Base-by-base conservation (phyloP, 2,888 invertebrate species). In the Epinotia nisella region DNA sequence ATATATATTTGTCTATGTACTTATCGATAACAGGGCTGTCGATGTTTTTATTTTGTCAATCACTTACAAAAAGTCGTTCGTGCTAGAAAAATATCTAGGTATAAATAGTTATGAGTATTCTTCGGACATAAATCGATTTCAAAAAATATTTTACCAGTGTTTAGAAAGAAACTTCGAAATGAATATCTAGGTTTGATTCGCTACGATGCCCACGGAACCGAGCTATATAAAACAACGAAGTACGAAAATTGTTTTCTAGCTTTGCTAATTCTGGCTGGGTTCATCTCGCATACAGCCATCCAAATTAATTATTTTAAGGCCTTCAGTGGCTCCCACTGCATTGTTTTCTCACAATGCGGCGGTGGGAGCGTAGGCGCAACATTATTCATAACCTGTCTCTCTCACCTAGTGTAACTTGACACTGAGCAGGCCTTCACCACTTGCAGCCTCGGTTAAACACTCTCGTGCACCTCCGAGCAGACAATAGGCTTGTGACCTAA, bases 281-380 rank as follows among this genome's bases (percentile, higher is more conserved):
- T 2, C 53, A 24, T 66, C n/a, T 56, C 19, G 66, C 56, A 66
- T 56, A n/a, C 21, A 21, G 15, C 41, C 56, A 5, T 66, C 55
- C 65, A 65, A 55, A 66, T 66, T 41, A 66, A 66, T 66, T 66
- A 66, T 66, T 17, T 39, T 41, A 66, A 56, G 66, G 21, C 56
- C 66, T 56, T 41, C 41, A 24, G 55, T 24, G 21, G 66, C 56
- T 66, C 55, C 55, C 55, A 19, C 55, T 41, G 41, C n/a, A 66
- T 66, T 66, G 66, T 66, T 56, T 55, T 41, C 21, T 55, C 21
- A 56, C 66, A 66, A 56, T 66, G 65, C 19, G 15, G 13, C 17
- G 62, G 21, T 66, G 56, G 66, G 66, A 41, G 56, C 55, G 66
- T 56, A 15, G 55, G 55, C 41, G 66, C 21, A 24, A 55, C 39